Evolutionary conservation across 2,888 invertebrate genomes (phyloP), one percentile per base, ranked within the genome.

Genomic region (Melanostoma scalare): DNA sequence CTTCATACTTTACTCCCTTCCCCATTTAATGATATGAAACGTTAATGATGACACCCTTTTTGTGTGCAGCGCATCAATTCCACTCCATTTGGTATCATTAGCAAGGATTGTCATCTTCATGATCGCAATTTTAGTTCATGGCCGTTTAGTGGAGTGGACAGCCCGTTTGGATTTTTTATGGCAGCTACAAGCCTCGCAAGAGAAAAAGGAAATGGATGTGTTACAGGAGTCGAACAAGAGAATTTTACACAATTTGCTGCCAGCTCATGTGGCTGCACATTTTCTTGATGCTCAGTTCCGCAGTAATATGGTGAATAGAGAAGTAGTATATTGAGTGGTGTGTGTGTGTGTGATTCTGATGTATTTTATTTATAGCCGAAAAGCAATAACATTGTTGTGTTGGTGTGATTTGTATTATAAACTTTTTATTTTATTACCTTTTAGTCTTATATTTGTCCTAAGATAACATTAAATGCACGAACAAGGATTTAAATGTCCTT

Each of bases 151-250:
- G 88, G 97, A 98, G 92, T 98, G 97, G 96, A 97, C 97, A 58
- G 96, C 96, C 30, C 92, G 97, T 36, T 92, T 96, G 55, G 96
- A 96, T 92, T 96, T 96, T 90, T 92, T 96, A 35, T 96, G 96
- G 96, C 96, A 96, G 90, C 93, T 95, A 86, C 95, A 97, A 92
- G 97, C 97, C 3, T 94, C 96, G 65, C 97, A 97, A 89, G 97
- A 98, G 92, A 97, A 97, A 90, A 93, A 95, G 67, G 97, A 97
- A 90, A 97, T 98, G 97, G 96, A 96, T 87, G 96, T 97, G n/a
- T 91, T 98, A 85, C 97, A 96, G 93, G 95, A 96, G 92, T 96
- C 96, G 86, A 98, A 97, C 91, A 94, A 95, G 90, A 93, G 96
- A 88, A 97, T 98, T 88, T 91, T 98, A 71, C 97, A 96, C 92